Base-by-base conservation (phyloP, 2,113 vertebrate genomes). In the Cygnus atratus region DNA sequence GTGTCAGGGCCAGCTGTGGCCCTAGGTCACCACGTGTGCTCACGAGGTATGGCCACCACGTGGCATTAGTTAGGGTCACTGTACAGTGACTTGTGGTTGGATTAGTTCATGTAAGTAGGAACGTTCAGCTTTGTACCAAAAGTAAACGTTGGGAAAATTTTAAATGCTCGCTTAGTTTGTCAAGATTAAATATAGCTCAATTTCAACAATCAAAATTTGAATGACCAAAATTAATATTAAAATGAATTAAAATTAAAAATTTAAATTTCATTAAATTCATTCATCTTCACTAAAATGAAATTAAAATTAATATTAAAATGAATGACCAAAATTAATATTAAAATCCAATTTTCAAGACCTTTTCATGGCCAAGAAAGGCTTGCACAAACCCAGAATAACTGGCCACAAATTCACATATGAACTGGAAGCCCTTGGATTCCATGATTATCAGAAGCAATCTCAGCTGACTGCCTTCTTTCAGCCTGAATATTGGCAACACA, bases 61-160 rank as follows among this genome's bases (percentile, higher is more conserved):
- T 26, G 11, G 13, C 26, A 4, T 37, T 17, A 41, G n/a, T 6
- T 52, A 83, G 62, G n/a, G 63, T 58, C 52, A 55, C 72, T 26
- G 25, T 66, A 61, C 44, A 43, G 33, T 29, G 41, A 31, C 65
- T 10, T n/a, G 33, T 22, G 43, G 15, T 19, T 73, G 55, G 50
- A 78, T 3, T 5, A 59, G 37, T 19, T 62, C 58, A 15, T 1
- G 0, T 3, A 10, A 74, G 19, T 18, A 54, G 58, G 41, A 72
- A 7, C 1, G 1, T 8, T 52, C 11, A 0, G 25, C 18, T 81
- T 6, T 41, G 44, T n/a, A 50, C 18, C 0, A 0, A 48, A 81
- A 20, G 31, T 11, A n/a, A 70, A 31, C 10, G 70, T 65, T 48
- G 70, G 28, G 39, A 29, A 37, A 52, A 21, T 39, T 73, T 82